Evolutionary conservation across 2,797 vertebrate species (phyloP), one percentile per base, ranked within the genome.

Genomic region (Scarus forsteni): DNA sequence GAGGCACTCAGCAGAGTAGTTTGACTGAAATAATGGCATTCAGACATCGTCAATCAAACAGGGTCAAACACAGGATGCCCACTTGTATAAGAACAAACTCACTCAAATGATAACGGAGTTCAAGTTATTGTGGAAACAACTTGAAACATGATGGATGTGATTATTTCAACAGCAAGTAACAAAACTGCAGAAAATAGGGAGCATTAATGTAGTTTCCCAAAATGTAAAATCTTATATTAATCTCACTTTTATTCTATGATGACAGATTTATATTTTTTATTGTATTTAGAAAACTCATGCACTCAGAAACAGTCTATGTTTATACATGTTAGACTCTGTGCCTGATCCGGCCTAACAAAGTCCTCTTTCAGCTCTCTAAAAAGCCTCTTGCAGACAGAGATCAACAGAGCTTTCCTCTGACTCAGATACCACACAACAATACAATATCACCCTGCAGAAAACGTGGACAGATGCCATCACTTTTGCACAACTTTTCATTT

Each of bases 321-420:
- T 19, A 44, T 44, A 27, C 39, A 44, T 15, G n/a, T 36, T 36
- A 45, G 38, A 49, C 18, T 55, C 18, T 7, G 8, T 16, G 8
- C 6, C 51, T 43, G 45, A 49, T 50, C 27, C 46, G 52, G 55
- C 8, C 38, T 6, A 12, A 51, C 19, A 43, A 68, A 52, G 40
- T 45, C n/a, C 14, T n/a, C 34, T 44, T 39, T 48, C 40, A 10
- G 40, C 53, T 48, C 42, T 45, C 16, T 39, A 53, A 72, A 72
- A 52, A 44, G 40, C 27, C 10, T 63, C 15, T 63, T 35, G 19
- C 40, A 58, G 34, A 64, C 46, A 52, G 39, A 50, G 43, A 57
- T 38, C 62, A 45, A 54, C 42, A 11, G 10, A 15, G 57, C 52
- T 43, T 64, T 45, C 14, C 13, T 53, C 48, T 59, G 60, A 59